Evolutionary conservation across 2,113 vertebrate species (phyloP), one percentile per base, ranked within the genome.

Genomic region (Nyctereutes procyonoides): DNA sequence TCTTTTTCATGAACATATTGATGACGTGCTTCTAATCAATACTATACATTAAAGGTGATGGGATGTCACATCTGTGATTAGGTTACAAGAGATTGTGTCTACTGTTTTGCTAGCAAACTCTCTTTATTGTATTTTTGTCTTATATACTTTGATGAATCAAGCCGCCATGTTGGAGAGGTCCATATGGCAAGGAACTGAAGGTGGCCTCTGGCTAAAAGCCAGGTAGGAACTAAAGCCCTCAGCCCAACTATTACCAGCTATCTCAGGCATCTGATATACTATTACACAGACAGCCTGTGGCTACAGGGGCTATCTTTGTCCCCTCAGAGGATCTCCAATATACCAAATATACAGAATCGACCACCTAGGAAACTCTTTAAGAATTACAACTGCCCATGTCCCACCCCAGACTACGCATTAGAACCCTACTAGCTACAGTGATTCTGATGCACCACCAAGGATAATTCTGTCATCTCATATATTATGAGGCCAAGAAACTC

Each of bases 361-460:
- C 13, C 26, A 10, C n/a, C 16, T n/a, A 32, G 55, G 28, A 69
- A 56, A 26, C 28, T 24, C 63, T 55, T 89, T 13, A 30, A 84
- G 63, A 20, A 55, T 62, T 3, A 79, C 32, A 16, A 32, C 53
- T 15, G 48, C 9, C 58, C n/a, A 24, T 12, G 17, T 38, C 35
- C n/a, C 35, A 71, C 5, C n/a, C 12, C 22, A 43, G 56, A 20
- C 2, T 60, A 11, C 19, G 2, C 32, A 60, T 4, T 12, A 14
- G 30, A 88, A 48, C 55, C 24, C 17, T 4, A 35, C 48, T 22
- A n/a, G 30, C 48, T 3, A 9, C 0, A 0, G 35, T 8, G 32
- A n/a, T 4, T 51, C 55, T n/a, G 19, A 9, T 2, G 9, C 62
- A 28, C 0, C 8, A 20, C 0, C 58, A 53, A 86, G 35, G 67